Base-by-base conservation (phyloP, 1,140 invertebrate species). In the Phenacoccus solenopsis region DNA sequence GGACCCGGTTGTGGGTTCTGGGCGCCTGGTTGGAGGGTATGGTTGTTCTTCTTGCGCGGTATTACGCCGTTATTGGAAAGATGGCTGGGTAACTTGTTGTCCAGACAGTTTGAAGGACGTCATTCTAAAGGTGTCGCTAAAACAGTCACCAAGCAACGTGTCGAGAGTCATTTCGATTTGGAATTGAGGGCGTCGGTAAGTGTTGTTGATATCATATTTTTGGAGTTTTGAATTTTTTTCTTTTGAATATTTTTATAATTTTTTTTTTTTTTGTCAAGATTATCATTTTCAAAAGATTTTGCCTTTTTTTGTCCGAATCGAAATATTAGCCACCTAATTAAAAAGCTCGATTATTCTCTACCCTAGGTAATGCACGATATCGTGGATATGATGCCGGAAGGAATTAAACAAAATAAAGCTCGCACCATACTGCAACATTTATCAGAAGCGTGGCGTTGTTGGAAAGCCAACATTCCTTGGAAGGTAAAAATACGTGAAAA, bases 401-500 rank as follows among this genome's bases (percentile, higher is more conserved):
- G 97, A 73, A 99, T 99, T 75, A 99, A 99, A 77, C 96, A 99
- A 78, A 99, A 99, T 80, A 99, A 99, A 80, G 98, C 98, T 0
- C 85, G 96, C 73, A 98, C 97, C 0, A 99, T 99, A 75, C 81
- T 99, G 73, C 97, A 99, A 78, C 98, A 99, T 86, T 82, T 99
- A 30, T 98, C 94, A 70, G 98, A 99, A 82, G 98, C 98, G 0
- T 99, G 97, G 98, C 81, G 98, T 71, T 99, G 96, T 79, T 99
- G 98, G 98, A 99, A 99, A 78, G 98, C 98, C 0, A 99, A 99
- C 80, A 99, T 99, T 77, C 98, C 98, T 0, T 99, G 98, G 98
- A 99, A 99, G 84, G 89, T 89, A 76, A 72, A n/a, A n/a, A n/a
- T n/a, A n/a, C n/a, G 22, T 30, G 71, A 67, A 21, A 69, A 28